Evolutionary conservation across 2,797 vertebrate species (phyloP).

Genomic region (Sphaeramia orbicularis): DNA sequence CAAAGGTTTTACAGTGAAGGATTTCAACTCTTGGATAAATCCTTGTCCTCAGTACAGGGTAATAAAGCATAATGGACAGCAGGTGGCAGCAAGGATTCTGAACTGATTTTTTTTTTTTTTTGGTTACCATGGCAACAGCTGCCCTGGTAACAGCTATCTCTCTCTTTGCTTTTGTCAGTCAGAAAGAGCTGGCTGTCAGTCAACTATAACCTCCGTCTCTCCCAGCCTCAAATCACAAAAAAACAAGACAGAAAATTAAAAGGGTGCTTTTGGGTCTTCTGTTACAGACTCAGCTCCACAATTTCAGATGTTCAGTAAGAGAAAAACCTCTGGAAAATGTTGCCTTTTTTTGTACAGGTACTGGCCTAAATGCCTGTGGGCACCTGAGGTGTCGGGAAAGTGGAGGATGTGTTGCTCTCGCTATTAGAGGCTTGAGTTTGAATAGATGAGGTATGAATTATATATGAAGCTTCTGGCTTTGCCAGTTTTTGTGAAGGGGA

Average conservation of each 20-base stretch:
- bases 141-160: conserved; percentile 84
- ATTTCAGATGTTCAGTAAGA: not conserved
- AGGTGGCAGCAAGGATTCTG: conserved; percentile 77
- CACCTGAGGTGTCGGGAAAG: conserved; percentile 31
- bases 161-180: conserved; percentile 83
- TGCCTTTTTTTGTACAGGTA: not conserved
- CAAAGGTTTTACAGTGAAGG: not conserved
- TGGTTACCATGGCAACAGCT: conserved; percentile 85
- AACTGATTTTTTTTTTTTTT: conserved; percentile 43
- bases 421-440: conserved; percentile 40
- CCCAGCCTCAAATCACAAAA: conserved; percentile 34
- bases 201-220: conserved; percentile 68
- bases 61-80: conserved; percentile 66
- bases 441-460: conserved; percentile 69
- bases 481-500: conserved; percentile 39
- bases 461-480: conserved; percentile 58
- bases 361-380: not conserved
- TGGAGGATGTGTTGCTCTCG: conserved; percentile 25
- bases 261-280: not conserved
- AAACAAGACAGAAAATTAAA: conserved; percentile 25
- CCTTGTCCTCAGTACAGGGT: conserved; percentile 26
- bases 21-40: not conserved
- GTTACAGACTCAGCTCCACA: not conserved
- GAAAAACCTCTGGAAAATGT: not conserved
- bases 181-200: conserved; percentile 83